These are phyloP conservation scores for Willisornis vidua DNA, from an alignment of 2,113 vertebrate species.

Conservation along the genomic window DNA sequence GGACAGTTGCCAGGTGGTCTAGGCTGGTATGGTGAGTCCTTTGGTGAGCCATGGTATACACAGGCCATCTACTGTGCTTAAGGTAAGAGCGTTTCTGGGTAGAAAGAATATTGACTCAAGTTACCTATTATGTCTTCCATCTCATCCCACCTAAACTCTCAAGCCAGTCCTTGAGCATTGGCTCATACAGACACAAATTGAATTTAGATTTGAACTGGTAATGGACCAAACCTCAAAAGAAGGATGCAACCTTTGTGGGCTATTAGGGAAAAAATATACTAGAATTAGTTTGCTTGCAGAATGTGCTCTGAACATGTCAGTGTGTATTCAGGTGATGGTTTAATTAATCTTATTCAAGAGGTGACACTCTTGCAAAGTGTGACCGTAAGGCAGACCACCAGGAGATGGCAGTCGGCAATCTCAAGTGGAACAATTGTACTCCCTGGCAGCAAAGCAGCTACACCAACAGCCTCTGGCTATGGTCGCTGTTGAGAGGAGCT, in stretches of 20 bases:
- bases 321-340: background rate
- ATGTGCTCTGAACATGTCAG: background rate
- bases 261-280: background rate
- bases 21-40: background rate
- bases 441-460: fast-evolving
- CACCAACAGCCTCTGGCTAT: background rate
- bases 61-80: background rate
- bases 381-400: background rate
- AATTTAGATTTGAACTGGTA: background rate
- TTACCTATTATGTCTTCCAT: background rate
- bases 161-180: background rate
- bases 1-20: background rate
- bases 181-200: background rate
- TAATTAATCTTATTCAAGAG: background rate
- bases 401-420: conserved; percentile 19
- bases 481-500: background rate
- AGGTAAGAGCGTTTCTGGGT: background rate
- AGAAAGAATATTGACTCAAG: background rate
- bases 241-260: background rate
- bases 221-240: background rate
- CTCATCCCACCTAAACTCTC: background rate
- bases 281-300: background rate
- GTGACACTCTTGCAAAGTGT: background rate
- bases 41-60: background rate
- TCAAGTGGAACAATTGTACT: background rate